Evolutionary conservation across 2,113 vertebrate species (phyloP), one percentile per base, ranked within the genome.

Genomic region (Dissostichus mawsoni): DNA sequence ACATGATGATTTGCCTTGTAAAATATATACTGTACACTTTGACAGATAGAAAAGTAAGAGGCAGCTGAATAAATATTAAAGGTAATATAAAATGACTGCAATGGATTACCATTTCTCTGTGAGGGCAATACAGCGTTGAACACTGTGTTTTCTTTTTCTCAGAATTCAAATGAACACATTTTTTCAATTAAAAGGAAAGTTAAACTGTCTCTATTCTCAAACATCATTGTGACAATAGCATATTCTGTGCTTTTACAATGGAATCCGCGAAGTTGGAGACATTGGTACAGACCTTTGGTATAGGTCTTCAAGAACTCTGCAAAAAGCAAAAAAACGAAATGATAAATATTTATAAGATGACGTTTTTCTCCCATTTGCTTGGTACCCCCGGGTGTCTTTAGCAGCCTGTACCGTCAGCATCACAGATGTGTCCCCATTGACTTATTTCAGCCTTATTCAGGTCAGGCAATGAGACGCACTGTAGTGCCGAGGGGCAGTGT

Each of bases 371-470:
- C 9, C 77, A 36, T 33, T 58, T 41, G 23, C 25, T 47, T 3
- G 57, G 57, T n/a, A 64, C 58, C 41, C 76, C 61, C 2, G 45
- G 68, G 18, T 52, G 47, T 88, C 50, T 76, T 47, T 12, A 71
- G 23, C 67, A 29, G 65, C 56, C 50, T 48, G 47, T 82, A 13
- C 56, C 1, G 56, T 48, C 70, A 52, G 45, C 25, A 69, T 75
- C 70, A 51, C 85, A 85, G 84, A 81, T 82, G 78, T 73, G 74
- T 80, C 78, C 86, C 69, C 44, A 25, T 14, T 82, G 72, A 79
- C 80, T 79, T 74, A 67, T 74, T 78, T 84, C 47, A 74, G 76
- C 62, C 74, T 71, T 76, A 52, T 67, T 66, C 76, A 78, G 83
- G 70, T 80, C 83, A 79, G 82, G 23, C 81, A 69, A 52, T 80